A percentile compares a stretch with the other conserved stretches of the same genome.
These are phyloP conservation scores for Drosophila nannoptera DNA, from an alignment of 1,140 invertebrate species.

Conservation along the genomic window DNA sequence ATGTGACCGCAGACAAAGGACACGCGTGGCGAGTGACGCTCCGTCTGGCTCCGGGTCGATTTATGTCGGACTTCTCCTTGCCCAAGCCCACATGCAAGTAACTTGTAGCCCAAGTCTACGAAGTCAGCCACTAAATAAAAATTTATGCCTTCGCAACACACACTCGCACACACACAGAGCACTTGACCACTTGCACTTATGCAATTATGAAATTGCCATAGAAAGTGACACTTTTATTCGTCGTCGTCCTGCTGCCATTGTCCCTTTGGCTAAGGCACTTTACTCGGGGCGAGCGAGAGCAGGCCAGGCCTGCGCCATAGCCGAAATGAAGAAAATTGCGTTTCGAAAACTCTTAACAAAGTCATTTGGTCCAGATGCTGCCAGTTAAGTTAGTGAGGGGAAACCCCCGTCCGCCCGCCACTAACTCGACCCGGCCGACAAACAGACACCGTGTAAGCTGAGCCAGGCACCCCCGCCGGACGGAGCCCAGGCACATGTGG, in stretches of 20 bases:
- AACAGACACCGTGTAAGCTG: conserved; percentile 46
- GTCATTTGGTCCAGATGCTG: conserved; percentile 75
- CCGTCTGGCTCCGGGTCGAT: not conserved
- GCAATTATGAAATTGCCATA: conserved; percentile 78
- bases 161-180: conserved; percentile 31
- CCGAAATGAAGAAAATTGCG: conserved; percentile 70
- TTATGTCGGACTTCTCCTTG: conserved; percentile 26
- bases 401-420: conserved; percentile 2
- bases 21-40: too few relatives aligned
- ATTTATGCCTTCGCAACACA: conserved; percentile 49
- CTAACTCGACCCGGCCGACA: conserved; percentile 17
- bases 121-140: conserved; percentile 70
- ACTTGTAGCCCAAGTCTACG: conserved; percentile 59
- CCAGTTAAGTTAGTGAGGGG: conserved; percentile 63
- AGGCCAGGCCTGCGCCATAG: conserved; percentile 18
- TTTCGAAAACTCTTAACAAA: conserved; percentile 77
- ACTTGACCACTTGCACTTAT: conserved; percentile 78
- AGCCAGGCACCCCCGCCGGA: conserved; percentile 6
- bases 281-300: conserved; percentile 2
- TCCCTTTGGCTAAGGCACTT: conserved; percentile 36
- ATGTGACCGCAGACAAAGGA: too few relatives aligned
- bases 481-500: conserved; percentile 63
- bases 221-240: conserved; percentile 77
- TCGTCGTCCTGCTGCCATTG: conserved; percentile 69
- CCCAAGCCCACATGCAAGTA: conserved; percentile 51